phyloP scores from a whole-genome alignment of 2,888 invertebrate genomes.

The Eucriotettix oculatus region DNA sequence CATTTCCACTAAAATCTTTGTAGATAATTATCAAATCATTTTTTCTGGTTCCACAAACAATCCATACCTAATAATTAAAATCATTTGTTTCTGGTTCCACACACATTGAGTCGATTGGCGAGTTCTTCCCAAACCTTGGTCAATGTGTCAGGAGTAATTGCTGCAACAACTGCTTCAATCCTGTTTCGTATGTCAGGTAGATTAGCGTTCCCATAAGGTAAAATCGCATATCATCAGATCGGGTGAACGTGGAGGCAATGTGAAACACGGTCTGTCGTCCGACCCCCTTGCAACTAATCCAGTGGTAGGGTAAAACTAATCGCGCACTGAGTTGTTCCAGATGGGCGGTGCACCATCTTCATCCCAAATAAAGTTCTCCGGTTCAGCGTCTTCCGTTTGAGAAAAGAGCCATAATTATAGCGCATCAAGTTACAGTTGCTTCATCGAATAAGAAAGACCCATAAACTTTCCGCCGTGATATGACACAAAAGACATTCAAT shows the following conservation, averaged over 20 bases:
- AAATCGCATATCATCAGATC: too few relatives aligned
- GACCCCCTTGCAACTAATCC: background rate
- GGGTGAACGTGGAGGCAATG: background rate
- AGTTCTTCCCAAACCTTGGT: too few relatives aligned
- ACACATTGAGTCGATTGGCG: too few relatives aligned
- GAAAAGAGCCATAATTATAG: background rate
- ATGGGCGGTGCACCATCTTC: background rate
- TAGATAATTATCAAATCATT: too few relatives aligned
- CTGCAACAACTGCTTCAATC: too few relatives aligned
- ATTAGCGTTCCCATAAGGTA: too few relatives aligned
- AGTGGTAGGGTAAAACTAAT: background rate
- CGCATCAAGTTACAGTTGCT: background rate
- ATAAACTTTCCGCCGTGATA: background rate
- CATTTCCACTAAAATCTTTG: too few relatives aligned
- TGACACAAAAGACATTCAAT: background rate
- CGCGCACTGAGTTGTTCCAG: background rate
- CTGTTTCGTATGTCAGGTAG: too few relatives aligned
- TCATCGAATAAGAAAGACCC: background rate
- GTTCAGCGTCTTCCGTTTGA: background rate
- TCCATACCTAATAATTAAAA: too few relatives aligned
- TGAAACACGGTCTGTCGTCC: background rate
- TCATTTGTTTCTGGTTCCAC: too few relatives aligned
- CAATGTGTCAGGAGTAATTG: too few relatives aligned
- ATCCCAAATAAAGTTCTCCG: constrained; percentile 1
- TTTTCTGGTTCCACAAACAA: too few relatives aligned